A percentile compares a stretch with the other conserved stretches of the same genome.
Evolutionary conservation across 2,888 invertebrate species (phyloP).

Genomic region (Cremastinae sp.): DNA sequence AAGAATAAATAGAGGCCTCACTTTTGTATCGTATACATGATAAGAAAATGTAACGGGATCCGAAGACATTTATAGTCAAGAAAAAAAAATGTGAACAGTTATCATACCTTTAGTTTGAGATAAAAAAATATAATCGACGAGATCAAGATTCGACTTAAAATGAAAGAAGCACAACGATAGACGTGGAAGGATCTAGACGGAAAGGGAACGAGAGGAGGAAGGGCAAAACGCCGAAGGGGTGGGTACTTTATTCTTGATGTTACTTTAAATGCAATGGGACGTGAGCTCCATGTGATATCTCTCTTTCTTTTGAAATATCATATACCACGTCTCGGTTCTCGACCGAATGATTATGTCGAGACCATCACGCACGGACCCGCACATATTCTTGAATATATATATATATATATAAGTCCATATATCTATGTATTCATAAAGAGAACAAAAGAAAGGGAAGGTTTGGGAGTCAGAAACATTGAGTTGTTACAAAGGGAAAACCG

Average conservation of each 20-base stretch:
- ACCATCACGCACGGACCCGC: slow-evolving; percentile 32
- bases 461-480: slow-evolving; percentile 41
- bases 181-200: background rate
- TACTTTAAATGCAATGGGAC: slow-evolving; percentile 66
- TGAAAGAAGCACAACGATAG: background rate
- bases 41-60: slow-evolving; percentile 61
- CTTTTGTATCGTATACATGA: slow-evolving; percentile 53
- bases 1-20: too few relatives aligned
- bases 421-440: slow-evolving; percentile 9
- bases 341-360: slow-evolving; percentile 50
- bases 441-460: slow-evolving; percentile 11
- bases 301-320: slow-evolving; percentile 50
- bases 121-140: slow-evolving; percentile 45
- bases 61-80: slow-evolving; percentile 25
- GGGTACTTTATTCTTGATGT: slow-evolving; percentile 70
- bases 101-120: slow-evolving; percentile 45
- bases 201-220: slow-evolving; percentile 1
- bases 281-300: slow-evolving; percentile 62
- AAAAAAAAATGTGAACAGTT: slow-evolving; percentile 41
- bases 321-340: slow-evolving; percentile 40
- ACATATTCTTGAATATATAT: slow-evolving; percentile 13
- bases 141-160: slow-evolving; percentile 33
- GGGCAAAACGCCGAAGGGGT: slow-evolving; percentile 62
- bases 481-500: slow-evolving; percentile 56
- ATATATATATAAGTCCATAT: background rate